A percentile compares a stretch with the other conserved stretches of the same genome.
phyloP scores from a whole-genome alignment of 1,140 invertebrate genomes.

The Lordiphosa mommai region DNA sequence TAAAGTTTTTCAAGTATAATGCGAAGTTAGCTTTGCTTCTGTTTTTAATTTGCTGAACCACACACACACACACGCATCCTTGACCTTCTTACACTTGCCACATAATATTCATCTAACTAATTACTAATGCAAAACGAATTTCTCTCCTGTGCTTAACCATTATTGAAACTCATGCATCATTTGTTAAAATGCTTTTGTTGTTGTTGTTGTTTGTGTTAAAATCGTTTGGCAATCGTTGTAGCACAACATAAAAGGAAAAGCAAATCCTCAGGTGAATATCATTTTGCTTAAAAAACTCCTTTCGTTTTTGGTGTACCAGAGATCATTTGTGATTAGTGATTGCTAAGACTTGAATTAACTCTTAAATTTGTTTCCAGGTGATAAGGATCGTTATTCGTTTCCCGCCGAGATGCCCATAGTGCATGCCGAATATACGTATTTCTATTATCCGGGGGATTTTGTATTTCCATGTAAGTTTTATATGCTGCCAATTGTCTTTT shows the following conservation, averaged over 20 bases:
- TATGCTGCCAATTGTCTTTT: not conserved
- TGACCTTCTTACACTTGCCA: not conserved
- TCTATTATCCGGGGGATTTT: constrained; percentile 97
- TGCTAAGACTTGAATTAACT: not conserved
- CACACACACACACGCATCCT: not conserved
- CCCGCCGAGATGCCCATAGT: constrained; percentile 93
- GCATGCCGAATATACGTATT: constrained; percentile 97
- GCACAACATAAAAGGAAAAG: constrained; percentile 82
- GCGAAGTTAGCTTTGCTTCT: no score
- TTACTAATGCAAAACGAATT: constrained; percentile 11
- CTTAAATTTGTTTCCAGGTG: constrained; percentile 82
- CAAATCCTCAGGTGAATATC: constrained; percentile 79
- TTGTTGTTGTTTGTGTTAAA: constrained; percentile 28
- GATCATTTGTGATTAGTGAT: constrained; percentile 2
- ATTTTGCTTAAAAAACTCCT: constrained; percentile 2
- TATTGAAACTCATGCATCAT: constrained; percentile 28
- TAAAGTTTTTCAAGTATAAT: no score
- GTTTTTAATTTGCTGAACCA: no score
- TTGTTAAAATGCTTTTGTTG: constrained; percentile 53
- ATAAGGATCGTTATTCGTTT: constrained; percentile 90
- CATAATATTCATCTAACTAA: not conserved
- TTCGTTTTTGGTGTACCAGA: constrained; percentile 4
- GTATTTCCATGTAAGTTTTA: constrained; percentile 91
- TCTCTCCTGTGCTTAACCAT: constrained; percentile 42
- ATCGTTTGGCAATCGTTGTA: constrained; percentile 54